Evolutionary conservation across 2,113 vertebrate species (phyloP).

Genomic region (Embiotoca jacksoni): DNA sequence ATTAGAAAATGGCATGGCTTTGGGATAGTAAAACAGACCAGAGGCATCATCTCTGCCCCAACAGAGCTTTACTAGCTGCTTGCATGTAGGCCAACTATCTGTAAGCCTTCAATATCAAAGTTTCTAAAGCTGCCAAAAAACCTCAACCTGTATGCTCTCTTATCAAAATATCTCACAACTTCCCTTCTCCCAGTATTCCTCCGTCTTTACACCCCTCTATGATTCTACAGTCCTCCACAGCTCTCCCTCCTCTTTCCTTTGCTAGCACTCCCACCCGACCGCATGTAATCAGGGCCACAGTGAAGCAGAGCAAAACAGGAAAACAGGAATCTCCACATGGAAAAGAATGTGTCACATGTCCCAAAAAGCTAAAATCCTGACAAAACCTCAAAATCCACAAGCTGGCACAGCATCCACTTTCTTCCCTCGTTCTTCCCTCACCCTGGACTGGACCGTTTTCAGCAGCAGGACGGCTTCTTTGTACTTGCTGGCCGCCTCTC

Average conservation of each 20-base stretch:
- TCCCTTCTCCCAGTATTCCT: conserved; percentile 14
- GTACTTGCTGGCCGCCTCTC: conserved; percentile 86
- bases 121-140: conserved; percentile 20
- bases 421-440: conserved; percentile 61
- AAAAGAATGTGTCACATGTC: conserved; percentile 34
- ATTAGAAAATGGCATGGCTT: conserved; percentile 4
- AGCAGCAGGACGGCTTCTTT: conserved; percentile 91
- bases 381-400: conserved; percentile 16
- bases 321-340: conserved; percentile 48
- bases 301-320: conserved; percentile 49
- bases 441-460: conserved; percentile 89
- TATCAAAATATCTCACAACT: conserved; percentile 32
- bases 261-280: conserved; percentile 18
- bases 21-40: neutral
- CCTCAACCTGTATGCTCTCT: neutral
- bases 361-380: conserved; percentile 52
- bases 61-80: neutral
- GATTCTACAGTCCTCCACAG: conserved; percentile 16
- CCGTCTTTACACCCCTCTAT: conserved; percentile 19
- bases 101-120: neutral
- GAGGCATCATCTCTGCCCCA: neutral
- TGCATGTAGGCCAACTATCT: conserved; percentile 13
- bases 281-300: conserved; percentile 35
- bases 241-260: conserved; percentile 5
- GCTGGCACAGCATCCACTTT: neutral